Conservation (phyloP, 1,140 invertebrate genomes). For the Drosophila burlai region DNA sequence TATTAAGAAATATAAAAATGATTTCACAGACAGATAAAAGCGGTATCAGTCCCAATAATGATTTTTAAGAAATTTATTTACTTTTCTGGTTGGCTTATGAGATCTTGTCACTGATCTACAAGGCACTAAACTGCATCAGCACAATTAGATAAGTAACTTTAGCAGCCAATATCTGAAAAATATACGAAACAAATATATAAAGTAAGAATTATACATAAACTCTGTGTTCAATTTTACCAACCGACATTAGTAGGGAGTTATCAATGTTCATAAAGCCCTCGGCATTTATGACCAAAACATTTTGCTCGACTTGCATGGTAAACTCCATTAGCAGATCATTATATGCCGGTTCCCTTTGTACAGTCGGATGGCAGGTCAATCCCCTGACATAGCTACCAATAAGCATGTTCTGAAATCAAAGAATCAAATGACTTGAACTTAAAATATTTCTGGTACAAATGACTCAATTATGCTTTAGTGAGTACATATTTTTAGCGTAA, state of each 20-base stretch:
- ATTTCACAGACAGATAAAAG: background rate
- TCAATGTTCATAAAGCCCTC: slow-evolving; percentile 69
- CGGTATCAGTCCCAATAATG: background rate
- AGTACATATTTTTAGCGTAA: background rate
- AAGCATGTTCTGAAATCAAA: slow-evolving; percentile 38
- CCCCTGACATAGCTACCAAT: slow-evolving; percentile 59
- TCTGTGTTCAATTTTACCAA: slow-evolving; percentile 6
- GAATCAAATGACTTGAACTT: background rate
- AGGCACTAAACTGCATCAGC: slow-evolving; percentile 65
- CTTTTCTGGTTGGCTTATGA: background rate
- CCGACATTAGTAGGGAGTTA: slow-evolving; percentile 69
- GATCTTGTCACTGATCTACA: slow-evolving; percentile 13
- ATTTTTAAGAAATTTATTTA: background rate
- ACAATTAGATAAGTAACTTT: slow-evolving; percentile 72
- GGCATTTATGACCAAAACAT: slow-evolving; percentile 58
- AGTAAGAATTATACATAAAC: no score
- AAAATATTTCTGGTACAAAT: background rate
- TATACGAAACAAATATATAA: background rate
- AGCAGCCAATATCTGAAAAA: slow-evolving; percentile 65
- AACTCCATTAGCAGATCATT: slow-evolving; percentile 58
- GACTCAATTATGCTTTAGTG: background rate
- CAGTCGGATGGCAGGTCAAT: slow-evolving; percentile 34
- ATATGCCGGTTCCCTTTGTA: slow-evolving; percentile 34
- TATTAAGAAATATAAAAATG: slow-evolving; percentile 4
- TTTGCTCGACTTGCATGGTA: slow-evolving; percentile 68